phyloP scores from a whole-genome alignment of 2,797 vertebrate genomes.

The Sylvia borin region DNA sequence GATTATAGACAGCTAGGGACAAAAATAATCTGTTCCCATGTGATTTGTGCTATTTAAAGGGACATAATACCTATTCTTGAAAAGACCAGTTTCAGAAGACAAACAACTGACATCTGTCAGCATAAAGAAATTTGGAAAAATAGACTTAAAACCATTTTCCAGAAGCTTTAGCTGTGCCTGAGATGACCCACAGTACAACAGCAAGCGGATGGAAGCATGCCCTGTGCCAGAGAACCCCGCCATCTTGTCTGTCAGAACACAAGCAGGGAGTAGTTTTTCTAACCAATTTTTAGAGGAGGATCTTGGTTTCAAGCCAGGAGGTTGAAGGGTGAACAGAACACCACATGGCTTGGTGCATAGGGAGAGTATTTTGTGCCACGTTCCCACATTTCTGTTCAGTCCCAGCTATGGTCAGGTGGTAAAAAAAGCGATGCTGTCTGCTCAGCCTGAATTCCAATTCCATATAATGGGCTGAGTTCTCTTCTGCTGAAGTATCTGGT shows the following conservation, averaged over 20 bases:
- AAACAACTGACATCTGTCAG: constrained; percentile 6
- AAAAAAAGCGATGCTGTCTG: fast-evolving
- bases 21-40: constrained; percentile 54
- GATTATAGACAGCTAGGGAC: constrained; percentile 19
- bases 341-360: not conserved
- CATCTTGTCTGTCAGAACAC: not conserved
- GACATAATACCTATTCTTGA: constrained; percentile 20
- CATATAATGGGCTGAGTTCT: not conserved
- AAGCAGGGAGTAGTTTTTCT: not conserved
- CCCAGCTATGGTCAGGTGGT: not conserved
- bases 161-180: not conserved
- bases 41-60: constrained; percentile 52
- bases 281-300: not conserved
- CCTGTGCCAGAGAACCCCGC: not conserved
- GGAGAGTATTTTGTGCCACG: not conserved
- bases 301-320: not conserved
- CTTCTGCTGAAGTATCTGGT: not conserved
- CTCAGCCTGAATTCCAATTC: not conserved
- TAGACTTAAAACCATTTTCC: not conserved
- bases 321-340: not conserved
- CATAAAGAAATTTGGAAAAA: not conserved
- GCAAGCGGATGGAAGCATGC: not conserved
- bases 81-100: not conserved
- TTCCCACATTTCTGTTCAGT: not conserved
- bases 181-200: not conserved